Evolutionary conservation across 2,888 invertebrate genomes (phyloP), one percentile per base, ranked within the genome.

Genomic region (Malthinus flaveolus): DNA sequence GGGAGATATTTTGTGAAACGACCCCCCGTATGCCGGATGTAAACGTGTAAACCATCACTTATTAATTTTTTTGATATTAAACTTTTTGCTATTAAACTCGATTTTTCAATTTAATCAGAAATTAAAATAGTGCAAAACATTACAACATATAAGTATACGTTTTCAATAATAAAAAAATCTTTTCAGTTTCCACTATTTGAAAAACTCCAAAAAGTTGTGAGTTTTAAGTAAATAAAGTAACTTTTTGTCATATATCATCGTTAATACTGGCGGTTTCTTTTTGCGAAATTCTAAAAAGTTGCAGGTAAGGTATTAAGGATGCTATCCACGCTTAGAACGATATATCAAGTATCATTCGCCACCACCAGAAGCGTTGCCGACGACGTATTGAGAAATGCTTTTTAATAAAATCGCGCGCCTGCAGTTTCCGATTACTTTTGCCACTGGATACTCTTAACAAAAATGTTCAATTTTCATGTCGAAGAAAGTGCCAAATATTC

Each of bases 311-410:
- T 56, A 60, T 63, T 66, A 63, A 60, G 61, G 66, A 66, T 66
- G 66, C 66, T 56, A 63, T 47, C 56, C 55, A 63, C 60, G 63
- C 52, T 54, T 39, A 47, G 61, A 51, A 63, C 62, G 62, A 66
- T 66, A 66, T 64, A 66, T 66, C 64, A 66, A 62, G 58, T 54
- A 66, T 66, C 62, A 60, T 66, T 63, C 61, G 60, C 56, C 56
- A 58, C 61, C 63, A 55, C 59, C 56, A 48, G 61, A 59, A 60
- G 63, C 59, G 55, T 56, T 61, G 66, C 61, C 61, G 66, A 56
- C 61, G 66, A 66, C 65, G 57, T 66, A 68, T 68, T 68, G 68
- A 68, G 66, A 66, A 68, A 68, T 68, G 66, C 65, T 62, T 66
- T 68, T 68, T 68, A 68, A 68, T 68, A 68, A 68, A 68, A 68